Conservation (phyloP, 2,888 invertebrate genomes). For the Cylloceria caligata region DNA sequence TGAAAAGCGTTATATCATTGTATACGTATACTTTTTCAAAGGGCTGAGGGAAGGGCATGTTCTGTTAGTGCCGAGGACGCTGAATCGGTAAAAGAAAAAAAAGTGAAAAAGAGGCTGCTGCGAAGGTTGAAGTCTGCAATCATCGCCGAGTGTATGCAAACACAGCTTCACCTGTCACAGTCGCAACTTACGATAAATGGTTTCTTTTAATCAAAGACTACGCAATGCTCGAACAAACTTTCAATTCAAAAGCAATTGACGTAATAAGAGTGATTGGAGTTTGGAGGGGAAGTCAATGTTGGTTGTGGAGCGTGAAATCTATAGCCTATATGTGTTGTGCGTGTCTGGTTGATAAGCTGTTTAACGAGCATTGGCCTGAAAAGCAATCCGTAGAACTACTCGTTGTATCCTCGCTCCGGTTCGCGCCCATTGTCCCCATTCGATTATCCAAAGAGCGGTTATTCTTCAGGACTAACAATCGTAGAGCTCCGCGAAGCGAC, state of each 20-base stretch:
- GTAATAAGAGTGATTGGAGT: not conserved
- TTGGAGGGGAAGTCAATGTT: not conserved
- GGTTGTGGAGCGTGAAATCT: constrained; percentile 13
- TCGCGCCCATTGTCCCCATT: constrained; percentile 30
- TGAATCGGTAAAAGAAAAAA: no score
- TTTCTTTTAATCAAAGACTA: not conserved
- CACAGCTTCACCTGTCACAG: not conserved
- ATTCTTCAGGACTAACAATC: not conserved
- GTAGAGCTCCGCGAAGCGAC: not conserved
- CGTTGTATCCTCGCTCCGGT: not conserved
- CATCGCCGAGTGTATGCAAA: no score
- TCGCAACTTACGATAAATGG: not conserved
- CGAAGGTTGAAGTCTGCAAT: no score
- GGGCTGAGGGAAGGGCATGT: no score
- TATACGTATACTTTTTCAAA: no score
- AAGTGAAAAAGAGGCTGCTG: no score
- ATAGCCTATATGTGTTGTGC: not conserved
- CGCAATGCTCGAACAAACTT: not conserved
- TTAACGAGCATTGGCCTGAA: constrained; percentile 50
- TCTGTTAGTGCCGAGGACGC: no score
- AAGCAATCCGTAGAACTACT: constrained; percentile 10
- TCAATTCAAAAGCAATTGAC: not conserved
- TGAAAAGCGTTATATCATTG: no score
- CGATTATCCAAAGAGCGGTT: not conserved
- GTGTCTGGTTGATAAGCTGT: constrained; percentile 54